Conservation (phyloP, 2,797 vertebrate genomes). For the Myotis findleyi region DNA sequence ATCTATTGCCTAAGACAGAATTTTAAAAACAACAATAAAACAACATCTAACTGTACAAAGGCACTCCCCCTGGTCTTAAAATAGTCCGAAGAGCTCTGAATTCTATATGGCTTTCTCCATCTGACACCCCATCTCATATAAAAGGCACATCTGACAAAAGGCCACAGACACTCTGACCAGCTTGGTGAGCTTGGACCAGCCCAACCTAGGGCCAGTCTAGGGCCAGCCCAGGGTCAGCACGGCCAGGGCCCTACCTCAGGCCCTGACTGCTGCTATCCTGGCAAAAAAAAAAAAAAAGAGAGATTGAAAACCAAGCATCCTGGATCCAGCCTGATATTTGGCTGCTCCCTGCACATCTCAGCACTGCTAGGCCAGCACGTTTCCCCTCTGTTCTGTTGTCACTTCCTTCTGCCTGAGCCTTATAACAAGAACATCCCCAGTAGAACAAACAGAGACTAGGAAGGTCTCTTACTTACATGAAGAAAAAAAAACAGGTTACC, state of each 20-base stretch:
- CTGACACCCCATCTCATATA: slow-evolving; percentile 34
- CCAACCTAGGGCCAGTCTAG: not conserved
- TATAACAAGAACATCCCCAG: not conserved
- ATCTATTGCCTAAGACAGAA: not conserved
- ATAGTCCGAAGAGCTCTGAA: slow-evolving; percentile 35
- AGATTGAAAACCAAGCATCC: not conserved
- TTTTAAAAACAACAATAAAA: slow-evolving; percentile 40
- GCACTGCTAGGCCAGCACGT: slow-evolving; percentile 30
- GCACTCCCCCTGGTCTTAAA: not conserved
- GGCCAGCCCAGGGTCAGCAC: not conserved
- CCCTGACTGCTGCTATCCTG: not conserved
- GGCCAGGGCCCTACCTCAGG: not conserved
- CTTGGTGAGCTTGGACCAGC: not conserved
- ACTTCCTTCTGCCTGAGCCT: slow-evolving; percentile 53
- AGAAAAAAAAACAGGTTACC: slow-evolving; percentile 59
- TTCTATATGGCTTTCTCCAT: slow-evolving; percentile 38
- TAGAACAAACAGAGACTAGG: slow-evolving; percentile 29
- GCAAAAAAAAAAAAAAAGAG: not conserved
- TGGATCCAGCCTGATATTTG: slow-evolving; percentile 47
- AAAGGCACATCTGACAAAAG: not conserved
- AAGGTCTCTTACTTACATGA: slow-evolving; percentile 69
- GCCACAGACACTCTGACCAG: slow-evolving; percentile 41
- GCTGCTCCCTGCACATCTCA: not conserved
- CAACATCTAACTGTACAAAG: slow-evolving; percentile 47
- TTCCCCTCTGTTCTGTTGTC: slow-evolving; percentile 31